Conservation (phyloP, 2,797 vertebrate genomes). For the Tragelaphus oryx region DNA sequence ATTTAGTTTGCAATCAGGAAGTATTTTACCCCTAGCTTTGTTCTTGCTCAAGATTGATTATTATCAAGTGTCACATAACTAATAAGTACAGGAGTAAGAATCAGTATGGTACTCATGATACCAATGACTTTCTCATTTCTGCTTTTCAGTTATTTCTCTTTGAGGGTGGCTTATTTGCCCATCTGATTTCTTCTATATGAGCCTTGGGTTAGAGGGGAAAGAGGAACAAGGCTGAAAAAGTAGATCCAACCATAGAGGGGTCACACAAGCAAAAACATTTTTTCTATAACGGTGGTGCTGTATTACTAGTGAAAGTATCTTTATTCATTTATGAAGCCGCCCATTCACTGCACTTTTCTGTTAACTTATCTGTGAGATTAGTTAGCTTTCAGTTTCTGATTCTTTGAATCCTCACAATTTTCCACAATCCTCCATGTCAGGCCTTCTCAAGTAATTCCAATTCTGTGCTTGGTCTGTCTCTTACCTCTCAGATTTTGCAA, state of each 20-base stretch:
- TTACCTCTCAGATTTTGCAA: background rate
- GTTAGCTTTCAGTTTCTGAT: background rate
- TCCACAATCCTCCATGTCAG: background rate
- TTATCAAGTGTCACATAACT: background rate
- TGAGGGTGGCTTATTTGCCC: background rate
- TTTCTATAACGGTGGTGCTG: background rate
- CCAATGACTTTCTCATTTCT: background rate
- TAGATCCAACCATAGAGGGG: background rate
- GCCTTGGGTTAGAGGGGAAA: background rate
- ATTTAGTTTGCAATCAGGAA: background rate
- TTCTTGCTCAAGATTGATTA: background rate
- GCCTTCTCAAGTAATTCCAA: background rate
- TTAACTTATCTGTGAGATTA: background rate
- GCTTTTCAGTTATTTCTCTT: background rate
- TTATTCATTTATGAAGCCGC: background rate
- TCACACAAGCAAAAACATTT: background rate
- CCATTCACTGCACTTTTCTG: background rate
- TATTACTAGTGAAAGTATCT: background rate
- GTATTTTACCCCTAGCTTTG: background rate
- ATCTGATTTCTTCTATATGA: background rate
- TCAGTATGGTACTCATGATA: background rate
- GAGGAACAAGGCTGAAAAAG: background rate
- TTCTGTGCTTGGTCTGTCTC: background rate
- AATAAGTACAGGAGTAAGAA: background rate
- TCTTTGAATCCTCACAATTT: background rate